Base-by-base conservation (phyloP, 2,888 invertebrate genomes). In the Acrocera orbiculus region DNA sequence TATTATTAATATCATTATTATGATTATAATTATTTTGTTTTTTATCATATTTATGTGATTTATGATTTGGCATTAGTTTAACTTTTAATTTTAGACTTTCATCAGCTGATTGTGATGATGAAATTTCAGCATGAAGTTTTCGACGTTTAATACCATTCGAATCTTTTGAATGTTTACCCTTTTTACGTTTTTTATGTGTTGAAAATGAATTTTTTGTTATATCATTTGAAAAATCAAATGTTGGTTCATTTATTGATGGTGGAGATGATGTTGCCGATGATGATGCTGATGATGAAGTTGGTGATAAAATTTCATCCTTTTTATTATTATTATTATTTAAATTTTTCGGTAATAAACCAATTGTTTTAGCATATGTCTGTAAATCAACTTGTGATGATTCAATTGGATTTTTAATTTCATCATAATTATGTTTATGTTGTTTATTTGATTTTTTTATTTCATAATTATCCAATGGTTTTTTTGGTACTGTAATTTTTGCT, bases 51-150 rank as follows among this genome's bases (percentile, higher is more conserved):
- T 47, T 58, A 32, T 54, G 51, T 3, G 51, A 38, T 28, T 52
- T 54, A 27, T 52, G 50, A 28, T 46, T 51, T 1, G 61, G 44
- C 4, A 55, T 60, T 1, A 69, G 56, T 45, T 68, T 69, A 4
- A 69, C 65, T 44, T 67, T 68, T 47, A 68, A 53, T 42, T 67
- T 67, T 4, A 65, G 47, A 37, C 63, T 56, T 35, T 63, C 63
- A 37, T 66, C 63, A 14, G 63, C 56, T 3, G 55, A 51, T 19
- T 57, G 56, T 1, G 57, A 56, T 2, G 56, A 54, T 4, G 60
- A 58, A 30, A 68, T 68, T 44, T 67, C 67, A 0, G 67, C 68
- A 43, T 68, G 68, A n/a, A 67, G 44, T 46, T 67, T 67, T 26
- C 65, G 51, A 22, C 66, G 61, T 41, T 68, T 68, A 20, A 56